These are phyloP conservation scores for Hippotragus niger DNA, from an alignment of 2,113 vertebrate species.

Conservation along the genomic window DNA sequence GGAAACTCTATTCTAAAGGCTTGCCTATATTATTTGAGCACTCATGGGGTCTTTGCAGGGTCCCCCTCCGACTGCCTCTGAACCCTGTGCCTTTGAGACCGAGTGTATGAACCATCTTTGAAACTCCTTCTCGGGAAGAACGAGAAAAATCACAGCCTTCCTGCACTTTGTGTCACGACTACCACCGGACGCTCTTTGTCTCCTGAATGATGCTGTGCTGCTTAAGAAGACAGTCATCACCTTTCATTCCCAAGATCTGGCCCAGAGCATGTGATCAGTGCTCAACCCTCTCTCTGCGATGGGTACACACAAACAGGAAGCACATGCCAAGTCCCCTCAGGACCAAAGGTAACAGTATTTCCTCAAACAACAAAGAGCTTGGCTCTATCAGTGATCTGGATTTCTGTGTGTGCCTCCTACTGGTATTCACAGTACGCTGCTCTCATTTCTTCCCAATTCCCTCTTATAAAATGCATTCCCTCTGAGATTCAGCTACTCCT, in stretches of 20 bases:
- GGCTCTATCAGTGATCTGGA: accelerated
- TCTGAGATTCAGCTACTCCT: not conserved
- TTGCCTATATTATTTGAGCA: accelerated
- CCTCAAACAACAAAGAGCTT: not conserved
- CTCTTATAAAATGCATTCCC: not conserved
- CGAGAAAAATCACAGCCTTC: accelerated
- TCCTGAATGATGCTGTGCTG: not conserved
- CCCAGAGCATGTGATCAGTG: accelerated
- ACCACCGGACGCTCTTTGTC: not conserved
- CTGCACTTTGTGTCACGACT: accelerated
- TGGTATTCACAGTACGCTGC: accelerated
- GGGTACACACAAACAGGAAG: too few species aligned
- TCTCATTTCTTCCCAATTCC: too few species aligned
- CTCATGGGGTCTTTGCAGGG: not conserved
- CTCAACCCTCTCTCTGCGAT: accelerated
- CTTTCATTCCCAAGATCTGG: not conserved
- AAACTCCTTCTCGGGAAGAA: not conserved
- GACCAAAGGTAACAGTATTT: not conserved
- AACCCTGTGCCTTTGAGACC: not conserved
- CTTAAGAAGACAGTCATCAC: not conserved
- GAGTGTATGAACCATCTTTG: accelerated
- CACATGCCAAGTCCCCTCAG: not conserved
- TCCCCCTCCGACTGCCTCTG: not conserved
- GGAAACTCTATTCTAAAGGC: not conserved
- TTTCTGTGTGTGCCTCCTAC: accelerated